Percentiles rank a stretch among this genome's conserved stretches.
Evolutionary conservation across 2,888 invertebrate species (phyloP).

Genomic region (Euplexia lucipara): DNA sequence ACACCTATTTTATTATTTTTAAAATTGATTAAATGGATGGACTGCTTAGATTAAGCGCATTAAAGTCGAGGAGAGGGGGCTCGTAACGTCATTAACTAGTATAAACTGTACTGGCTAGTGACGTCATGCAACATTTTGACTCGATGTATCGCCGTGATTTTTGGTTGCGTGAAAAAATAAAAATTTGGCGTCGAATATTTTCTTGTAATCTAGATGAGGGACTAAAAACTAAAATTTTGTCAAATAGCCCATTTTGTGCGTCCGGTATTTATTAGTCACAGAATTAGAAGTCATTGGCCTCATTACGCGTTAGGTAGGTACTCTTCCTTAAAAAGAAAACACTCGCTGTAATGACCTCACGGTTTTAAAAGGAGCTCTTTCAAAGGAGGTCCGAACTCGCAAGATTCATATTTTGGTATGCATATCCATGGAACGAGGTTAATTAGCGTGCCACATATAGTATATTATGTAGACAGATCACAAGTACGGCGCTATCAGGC

Average conservation of each 20-base stretch:
- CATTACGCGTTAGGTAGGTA: background rate
- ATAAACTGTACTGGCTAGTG: no score
- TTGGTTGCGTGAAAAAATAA: no score
- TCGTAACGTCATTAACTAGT: no score
- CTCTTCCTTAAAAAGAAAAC: conserved; percentile 31
- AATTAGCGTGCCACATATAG: conserved; percentile 51
- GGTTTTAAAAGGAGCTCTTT: conserved; percentile 22
- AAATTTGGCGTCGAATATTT: no score
- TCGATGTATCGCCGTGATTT: no score
- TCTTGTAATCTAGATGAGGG: no score
- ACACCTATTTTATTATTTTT: no score
- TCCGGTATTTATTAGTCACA: background rate
- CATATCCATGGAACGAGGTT: conserved; percentile 42
- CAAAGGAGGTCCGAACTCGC: conserved; percentile 32
- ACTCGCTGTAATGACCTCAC: conserved; percentile 8
- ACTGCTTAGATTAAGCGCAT: no score
- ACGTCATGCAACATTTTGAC: no score
- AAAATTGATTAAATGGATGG: no score
- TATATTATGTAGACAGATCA: conserved; percentile 51
- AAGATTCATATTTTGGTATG: conserved; percentile 32
- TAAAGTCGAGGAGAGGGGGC: no score
- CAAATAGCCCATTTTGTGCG: background rate
- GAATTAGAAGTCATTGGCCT: conserved; percentile 16
- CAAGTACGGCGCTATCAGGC: conserved; percentile 53
- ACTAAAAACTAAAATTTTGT: no score